Base-by-base conservation (phyloP, 2,888 invertebrate species). In the Caenorhabditis panamensis region DNA sequence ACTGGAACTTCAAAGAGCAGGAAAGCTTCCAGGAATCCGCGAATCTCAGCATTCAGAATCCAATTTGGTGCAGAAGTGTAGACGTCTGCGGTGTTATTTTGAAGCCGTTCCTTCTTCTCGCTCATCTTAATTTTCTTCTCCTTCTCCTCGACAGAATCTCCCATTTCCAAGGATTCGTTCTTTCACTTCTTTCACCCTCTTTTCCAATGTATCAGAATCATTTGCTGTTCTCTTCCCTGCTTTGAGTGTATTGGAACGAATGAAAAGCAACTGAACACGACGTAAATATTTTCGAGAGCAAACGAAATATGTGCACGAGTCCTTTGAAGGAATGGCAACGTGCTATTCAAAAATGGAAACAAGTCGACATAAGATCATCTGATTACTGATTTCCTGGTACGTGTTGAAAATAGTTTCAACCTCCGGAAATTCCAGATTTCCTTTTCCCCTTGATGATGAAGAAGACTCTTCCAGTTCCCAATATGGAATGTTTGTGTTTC, bases 371-470 rank as follows among this genome's bases (percentile, higher is more conserved):
- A 13, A 41, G 41, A 41, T 41, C 41, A 41, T 26, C n/a, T 54
- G 54, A 53, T 53, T 53, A 2, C 13, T 13, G 13, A 28, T 26
- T 54, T 51, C 31, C 47, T 18, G 47, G 2, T 20, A 4, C 18
- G 5, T 18, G 41, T 41, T 41, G 41, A 47, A 71, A 71, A 63
- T 53, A 71, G 44, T 41, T 16, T 37, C 18, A 3, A 20, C 8
- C 9, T 13, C n/a, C 71, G 71, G 71, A 71, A 62, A 71, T 47
- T 16, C 28, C 44, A 44, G 18, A 71, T 71, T 71, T 71, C 69
- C 69, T 36, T 8, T n/a, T n/a, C n/a, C n/a, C n/a, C n/a, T n/a
- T n/a, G n/a, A n/a, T 5, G 26, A n/a, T 71, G 69, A 62, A 26
- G 69, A 36, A 18, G 24, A 22, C 49, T 18, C 6, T 5, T 6